Percentiles rank a stretch among this genome's conserved stretches.
Conservation (phyloP, 2,797 vertebrate species). For the Darevskia mixta region DNA sequence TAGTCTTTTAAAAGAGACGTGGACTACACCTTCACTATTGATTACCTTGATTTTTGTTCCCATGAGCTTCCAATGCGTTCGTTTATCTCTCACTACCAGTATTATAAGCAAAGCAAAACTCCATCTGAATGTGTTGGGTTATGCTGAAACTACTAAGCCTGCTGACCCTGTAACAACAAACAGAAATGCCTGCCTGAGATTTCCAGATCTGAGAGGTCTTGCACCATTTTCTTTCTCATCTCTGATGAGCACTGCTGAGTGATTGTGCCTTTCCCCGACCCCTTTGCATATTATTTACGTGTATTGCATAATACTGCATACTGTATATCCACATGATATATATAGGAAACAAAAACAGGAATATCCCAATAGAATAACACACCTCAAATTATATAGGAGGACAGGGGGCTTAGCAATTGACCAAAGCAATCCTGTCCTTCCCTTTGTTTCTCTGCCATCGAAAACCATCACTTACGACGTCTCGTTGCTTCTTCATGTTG, state of each 20-base stretch:
- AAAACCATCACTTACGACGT: background rate
- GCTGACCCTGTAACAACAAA: background rate
- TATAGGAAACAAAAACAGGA: background rate
- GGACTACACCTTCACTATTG: background rate
- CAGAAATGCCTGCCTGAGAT: background rate
- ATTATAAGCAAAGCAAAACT: background rate
- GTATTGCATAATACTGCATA: background rate
- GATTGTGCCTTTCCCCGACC: background rate
- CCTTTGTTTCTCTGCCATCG: background rate
- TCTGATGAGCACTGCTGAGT: background rate
- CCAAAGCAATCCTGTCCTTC: background rate
- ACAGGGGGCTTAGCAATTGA: fast-evolving
- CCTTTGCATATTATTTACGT: background rate
- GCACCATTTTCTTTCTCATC: background rate
- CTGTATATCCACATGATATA: background rate
- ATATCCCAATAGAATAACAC: background rate
- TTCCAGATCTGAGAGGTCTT: background rate
- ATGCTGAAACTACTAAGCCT: background rate
- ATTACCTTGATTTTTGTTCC: background rate
- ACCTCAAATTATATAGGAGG: fast-evolving
- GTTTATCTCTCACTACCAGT: background rate
- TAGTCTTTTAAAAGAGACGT: background rate
- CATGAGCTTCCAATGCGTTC: background rate
- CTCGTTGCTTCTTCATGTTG: background rate
- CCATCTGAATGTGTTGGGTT: background rate